These are phyloP conservation scores for Tenthredo distinguenda DNA, from an alignment of 2,888 invertebrate species.

Conservation along the genomic window DNA sequence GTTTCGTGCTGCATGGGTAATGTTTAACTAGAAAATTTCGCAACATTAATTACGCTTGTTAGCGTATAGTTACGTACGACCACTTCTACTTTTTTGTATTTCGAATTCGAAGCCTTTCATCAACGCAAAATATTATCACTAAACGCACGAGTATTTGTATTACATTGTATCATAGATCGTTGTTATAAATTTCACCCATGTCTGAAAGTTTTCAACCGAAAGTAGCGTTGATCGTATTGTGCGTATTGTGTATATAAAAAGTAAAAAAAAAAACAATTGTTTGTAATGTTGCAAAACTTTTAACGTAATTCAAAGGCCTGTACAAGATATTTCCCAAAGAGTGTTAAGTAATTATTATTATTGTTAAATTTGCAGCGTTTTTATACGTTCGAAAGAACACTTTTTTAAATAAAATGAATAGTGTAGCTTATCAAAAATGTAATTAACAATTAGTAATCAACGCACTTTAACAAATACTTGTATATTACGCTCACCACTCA, in stretches of 20 bases:
- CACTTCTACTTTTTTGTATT: neutral
- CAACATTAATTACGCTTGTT: neutral
- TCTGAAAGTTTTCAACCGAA: neutral
- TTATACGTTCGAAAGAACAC: conserved; percentile 25
- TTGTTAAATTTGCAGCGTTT: conserved; percentile 6
- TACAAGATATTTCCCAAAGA: conserved; percentile 24
- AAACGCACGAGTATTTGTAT: neutral
- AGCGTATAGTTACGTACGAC: neutral
- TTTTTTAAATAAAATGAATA: conserved; percentile 4
- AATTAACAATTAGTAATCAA: conserved; percentile 8
- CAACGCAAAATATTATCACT: neutral
- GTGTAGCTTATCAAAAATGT: neutral
- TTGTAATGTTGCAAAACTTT: conserved; percentile 25
- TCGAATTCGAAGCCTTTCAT: neutral
- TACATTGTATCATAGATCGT: neutral
- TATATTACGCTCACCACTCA: neutral
- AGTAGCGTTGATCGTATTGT: neutral
- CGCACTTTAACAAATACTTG: conserved; percentile 10
- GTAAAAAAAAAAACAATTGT: neutral
- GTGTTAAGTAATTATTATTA: conserved; percentile 2
- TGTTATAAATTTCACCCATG: neutral
- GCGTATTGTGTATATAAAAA: neutral
- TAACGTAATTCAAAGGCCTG: neutral
- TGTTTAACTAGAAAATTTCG: neutral
- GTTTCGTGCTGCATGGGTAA: neutral